Evolutionary conservation across 2,113 vertebrate species (phyloP), one percentile per base, ranked within the genome.

Genomic region (Paraplagusia blochii): DNA sequence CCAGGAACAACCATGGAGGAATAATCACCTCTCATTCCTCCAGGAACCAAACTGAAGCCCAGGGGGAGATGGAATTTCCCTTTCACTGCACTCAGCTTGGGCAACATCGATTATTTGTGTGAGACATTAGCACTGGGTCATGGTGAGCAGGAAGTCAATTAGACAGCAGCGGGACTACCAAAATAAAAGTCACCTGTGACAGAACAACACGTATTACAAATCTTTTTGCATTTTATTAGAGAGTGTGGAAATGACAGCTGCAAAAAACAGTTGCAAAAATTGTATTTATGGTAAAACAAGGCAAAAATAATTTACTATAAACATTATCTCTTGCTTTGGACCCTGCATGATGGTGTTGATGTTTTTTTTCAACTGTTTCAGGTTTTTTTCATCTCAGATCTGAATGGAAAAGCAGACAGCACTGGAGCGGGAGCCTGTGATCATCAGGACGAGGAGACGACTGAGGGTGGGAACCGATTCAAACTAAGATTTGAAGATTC

Each of bases 341-440:
- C 6, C 22, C 10, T 16, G 13, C 8, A 16, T 3, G 33, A 53
- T 42, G 42, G 11, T 44, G 44, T 22, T 2, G 16, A 44, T 39
- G 19, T 68, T 68, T 38, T 66, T 34, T 68, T 38, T 66, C 34
- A 53, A 39, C 36, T 71, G 58, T 70, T 60, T 12, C 72, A 94
- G 93, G 54, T 85, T 69, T 76, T 88, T 19, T 90, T 85, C 71
- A 86, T 93, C 79, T 86, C 91, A 44, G 85, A 79, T 1, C 42
- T 85, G 55, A 85, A 60, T n/a, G 88, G 64, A 44, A 81, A 90
- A 54, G 17, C 85, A 50, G 87, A 87, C 17, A 84, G 81, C 17
- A 78, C 88, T 29, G 65, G 64, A 53, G 87, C 78, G 43, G 83
- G 66, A 9, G 50, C 80, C 14, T 79, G 83, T 56, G 71, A 61